Evolutionary conservation across 2,888 invertebrate species (phyloP).

Genomic region (Drosophila melanosoma): DNA sequence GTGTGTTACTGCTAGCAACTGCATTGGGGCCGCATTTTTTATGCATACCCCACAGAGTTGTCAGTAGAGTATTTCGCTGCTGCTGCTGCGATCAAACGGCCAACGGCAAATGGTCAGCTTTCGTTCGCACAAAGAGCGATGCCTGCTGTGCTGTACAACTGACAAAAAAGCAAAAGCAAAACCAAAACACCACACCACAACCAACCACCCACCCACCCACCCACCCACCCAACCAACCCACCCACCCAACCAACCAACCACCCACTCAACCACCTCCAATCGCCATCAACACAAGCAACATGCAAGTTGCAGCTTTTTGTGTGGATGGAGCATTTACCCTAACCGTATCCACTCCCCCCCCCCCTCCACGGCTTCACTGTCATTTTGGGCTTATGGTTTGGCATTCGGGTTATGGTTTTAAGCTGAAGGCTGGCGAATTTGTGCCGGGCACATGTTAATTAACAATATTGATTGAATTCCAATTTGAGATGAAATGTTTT

Average conservation of each 20-base stretch:
- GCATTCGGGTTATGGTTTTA: constrained; percentile 13
- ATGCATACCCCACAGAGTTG: constrained; percentile 9
- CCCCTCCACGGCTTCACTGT: neutral
- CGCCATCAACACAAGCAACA: neutral
- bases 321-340: neutral
- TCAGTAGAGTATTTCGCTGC: neutral
- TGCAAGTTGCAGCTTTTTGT: neutral
- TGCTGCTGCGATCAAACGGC: constrained; percentile 28
- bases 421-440: constrained; percentile 33
- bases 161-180: neutral
- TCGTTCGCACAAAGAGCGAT: constrained; percentile 44
- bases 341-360: neutral
- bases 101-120: constrained; percentile 13
- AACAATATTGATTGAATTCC: constrained; percentile 82
- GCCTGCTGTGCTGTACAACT: neutral
- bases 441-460: constrained; percentile 76
- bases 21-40: constrained; percentile 34
- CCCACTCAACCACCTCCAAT: too few species aligned
- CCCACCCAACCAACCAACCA: too few species aligned
- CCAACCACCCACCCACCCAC: too few species aligned
- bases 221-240: too few species aligned
- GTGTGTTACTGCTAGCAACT: constrained; percentile 21
- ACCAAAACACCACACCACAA: too few species aligned
- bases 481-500: constrained; percentile 71
- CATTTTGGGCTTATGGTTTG: constrained; percentile 7